Conservation (phyloP, 2,888 invertebrate species). For the Chrysolina oricalcia region DNA sequence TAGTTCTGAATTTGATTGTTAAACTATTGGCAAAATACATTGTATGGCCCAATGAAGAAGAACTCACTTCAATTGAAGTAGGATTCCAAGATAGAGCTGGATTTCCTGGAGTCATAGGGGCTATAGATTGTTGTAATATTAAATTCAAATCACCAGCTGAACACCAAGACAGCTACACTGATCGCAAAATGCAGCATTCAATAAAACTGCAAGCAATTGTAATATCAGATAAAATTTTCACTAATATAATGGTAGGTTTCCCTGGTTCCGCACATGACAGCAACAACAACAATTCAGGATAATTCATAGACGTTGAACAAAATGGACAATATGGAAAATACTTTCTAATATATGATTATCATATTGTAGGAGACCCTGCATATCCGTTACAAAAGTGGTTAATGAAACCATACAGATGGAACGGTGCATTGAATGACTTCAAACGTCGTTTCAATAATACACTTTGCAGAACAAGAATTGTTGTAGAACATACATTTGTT, state of each 20-base stretch:
- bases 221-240: conserved; percentile 30
- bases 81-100: conserved; percentile 10
- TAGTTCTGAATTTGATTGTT: background rate
- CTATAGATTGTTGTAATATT: conserved; percentile 36
- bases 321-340: background rate
- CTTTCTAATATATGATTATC: background rate
- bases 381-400: conserved; percentile 14
- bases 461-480: conserved; percentile 1
- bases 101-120: conserved; percentile 28
- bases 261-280: conserved; percentile 29
- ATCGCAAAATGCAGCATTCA: conserved; percentile 25
- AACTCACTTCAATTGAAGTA: conserved; percentile 5
- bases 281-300: background rate
- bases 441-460: background rate
- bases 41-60: conserved; percentile 17
- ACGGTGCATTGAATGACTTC: background rate
- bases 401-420: background rate
- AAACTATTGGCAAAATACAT: background rate
- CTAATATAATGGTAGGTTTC: conserved; percentile 27
- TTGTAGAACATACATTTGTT: conserved; percentile 33
- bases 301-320: background rate
- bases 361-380: conserved; percentile 9
- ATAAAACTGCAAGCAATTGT: conserved; percentile 35
- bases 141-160: too few species aligned
- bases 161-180: conserved; percentile 34